Conservation (phyloP, 2,888 invertebrate genomes). For the Mythimna ferrago region DNA sequence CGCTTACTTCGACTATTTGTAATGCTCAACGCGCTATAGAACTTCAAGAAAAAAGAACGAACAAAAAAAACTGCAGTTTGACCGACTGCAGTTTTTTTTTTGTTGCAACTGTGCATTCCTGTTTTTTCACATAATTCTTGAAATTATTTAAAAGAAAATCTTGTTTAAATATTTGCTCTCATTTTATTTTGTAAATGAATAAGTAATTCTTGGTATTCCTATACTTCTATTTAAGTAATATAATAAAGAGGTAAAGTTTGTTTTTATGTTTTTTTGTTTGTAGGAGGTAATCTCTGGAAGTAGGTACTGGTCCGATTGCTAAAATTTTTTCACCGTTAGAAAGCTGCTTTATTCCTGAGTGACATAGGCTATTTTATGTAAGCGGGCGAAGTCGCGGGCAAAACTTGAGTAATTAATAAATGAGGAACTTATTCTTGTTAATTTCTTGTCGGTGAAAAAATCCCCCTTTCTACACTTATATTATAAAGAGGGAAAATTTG, state of each 20-base stretch:
- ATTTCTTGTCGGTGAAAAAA: background rate
- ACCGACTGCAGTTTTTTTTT: background rate
- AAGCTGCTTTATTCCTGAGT: too few species aligned
- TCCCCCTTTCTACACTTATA: background rate
- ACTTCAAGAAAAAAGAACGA: slow-evolving; percentile 30
- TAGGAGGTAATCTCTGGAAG: too few species aligned
- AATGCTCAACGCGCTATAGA: slow-evolving; percentile 13
- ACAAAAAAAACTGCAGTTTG: slow-evolving; percentile 7
- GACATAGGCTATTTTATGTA: too few species aligned
- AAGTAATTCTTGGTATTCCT: background rate
- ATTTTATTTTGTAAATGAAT: background rate
- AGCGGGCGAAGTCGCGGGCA: too few species aligned
- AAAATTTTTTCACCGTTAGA: too few species aligned
- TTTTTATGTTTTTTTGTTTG: too few species aligned
- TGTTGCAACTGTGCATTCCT: background rate
- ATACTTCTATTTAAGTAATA: too few species aligned
- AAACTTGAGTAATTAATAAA: too few species aligned
- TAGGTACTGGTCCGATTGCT: too few species aligned
- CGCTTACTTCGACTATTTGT: slow-evolving; percentile 20
- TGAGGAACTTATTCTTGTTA: background rate
- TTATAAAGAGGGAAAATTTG: background rate
- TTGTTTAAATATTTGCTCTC: background rate
- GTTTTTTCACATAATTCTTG: background rate
- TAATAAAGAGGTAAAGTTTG: too few species aligned
- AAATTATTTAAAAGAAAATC: background rate